Evolutionary conservation across 2,888 invertebrate species (phyloP).

Genomic region (Nemotelus pantherinus): DNA sequence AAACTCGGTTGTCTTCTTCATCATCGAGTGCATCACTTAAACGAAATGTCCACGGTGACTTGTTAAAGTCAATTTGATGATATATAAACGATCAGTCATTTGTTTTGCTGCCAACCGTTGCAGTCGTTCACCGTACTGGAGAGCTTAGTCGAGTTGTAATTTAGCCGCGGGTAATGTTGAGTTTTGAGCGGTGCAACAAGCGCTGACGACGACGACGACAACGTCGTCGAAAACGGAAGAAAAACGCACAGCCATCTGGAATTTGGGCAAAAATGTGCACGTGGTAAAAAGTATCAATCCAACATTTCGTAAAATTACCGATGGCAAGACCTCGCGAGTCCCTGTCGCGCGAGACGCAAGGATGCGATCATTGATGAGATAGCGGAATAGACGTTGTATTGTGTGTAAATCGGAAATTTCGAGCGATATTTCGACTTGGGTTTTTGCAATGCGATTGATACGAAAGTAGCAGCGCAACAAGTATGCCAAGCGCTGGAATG

Average conservation of each 20-base stretch:
- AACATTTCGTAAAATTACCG: slow-evolving; percentile 32
- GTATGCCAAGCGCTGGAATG: slow-evolving; percentile 2
- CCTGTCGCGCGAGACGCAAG: slow-evolving; percentile 6
- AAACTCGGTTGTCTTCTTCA: slow-evolving; percentile 13
- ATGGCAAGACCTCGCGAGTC: slow-evolving; percentile 17
- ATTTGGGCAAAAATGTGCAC: slow-evolving; percentile 34
- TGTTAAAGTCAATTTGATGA: slow-evolving; percentile 39
- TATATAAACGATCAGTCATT: slow-evolving; percentile 36
- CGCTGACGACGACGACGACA: neutral
- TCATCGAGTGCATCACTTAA: slow-evolving; percentile 35
- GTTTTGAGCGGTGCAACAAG: slow-evolving; percentile 1
- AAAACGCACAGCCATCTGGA: slow-evolving; percentile 34
- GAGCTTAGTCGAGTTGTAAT: neutral
- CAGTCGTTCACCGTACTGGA: neutral
- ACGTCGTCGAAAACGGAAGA: slow-evolving; percentile 3
- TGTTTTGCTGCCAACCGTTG: slow-evolving; percentile 31
- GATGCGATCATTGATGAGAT: slow-evolving; percentile 32
- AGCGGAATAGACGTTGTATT: slow-evolving; percentile 32
- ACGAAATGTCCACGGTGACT: slow-evolving; percentile 31
- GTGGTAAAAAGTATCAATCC: slow-evolving; percentile 30
- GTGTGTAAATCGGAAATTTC: slow-evolving; percentile 38
- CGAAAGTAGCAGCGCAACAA: neutral
- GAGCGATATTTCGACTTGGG: slow-evolving; percentile 5
- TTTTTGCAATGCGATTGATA: slow-evolving; percentile 15
- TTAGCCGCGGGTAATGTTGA: slow-evolving; percentile 18